phyloP scores from a whole-genome alignment of 2,888 invertebrate species.

The Epsilonema sp. region DNA sequence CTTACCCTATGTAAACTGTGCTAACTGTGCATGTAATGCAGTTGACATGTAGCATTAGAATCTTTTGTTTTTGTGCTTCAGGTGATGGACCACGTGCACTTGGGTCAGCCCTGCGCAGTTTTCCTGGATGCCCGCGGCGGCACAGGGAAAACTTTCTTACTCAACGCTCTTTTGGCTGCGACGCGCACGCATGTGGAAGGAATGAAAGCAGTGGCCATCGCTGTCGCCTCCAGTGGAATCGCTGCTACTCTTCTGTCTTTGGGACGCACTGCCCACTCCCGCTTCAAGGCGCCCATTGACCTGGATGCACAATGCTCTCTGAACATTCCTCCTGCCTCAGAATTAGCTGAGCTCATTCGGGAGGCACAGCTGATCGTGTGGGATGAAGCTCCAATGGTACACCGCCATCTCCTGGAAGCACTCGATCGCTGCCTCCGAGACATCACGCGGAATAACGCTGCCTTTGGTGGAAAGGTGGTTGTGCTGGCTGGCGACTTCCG shows the following conservation, averaged over 20 bases:
- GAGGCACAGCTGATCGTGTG: conserved; percentile 10
- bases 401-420: conserved; percentile 8
- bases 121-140: neutral
- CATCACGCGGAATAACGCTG: neutral
- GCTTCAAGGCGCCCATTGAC: neutral
- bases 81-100: no score
- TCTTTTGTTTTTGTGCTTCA: no score
- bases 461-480: conserved; percentile 10
- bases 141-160: neutral
- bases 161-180: neutral
- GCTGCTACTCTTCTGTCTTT: conserved; percentile 2
- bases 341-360: neutral
- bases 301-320: neutral
- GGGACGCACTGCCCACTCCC: neutral
- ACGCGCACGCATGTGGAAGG: neutral
- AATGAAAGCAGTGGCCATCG: neutral
- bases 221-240: neutral
- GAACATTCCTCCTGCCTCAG: neutral
- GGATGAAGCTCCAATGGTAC: conserved; percentile 12
- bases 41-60: no score
- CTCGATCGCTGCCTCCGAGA: conserved; percentile 3
- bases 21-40: no score
- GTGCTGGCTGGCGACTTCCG: conserved; percentile 13
- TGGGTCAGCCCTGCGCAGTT: no score
- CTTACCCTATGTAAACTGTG: no score